Evolutionary conservation across 2,888 invertebrate species (phyloP).

Genomic region (Ethmia dodecea): DNA sequence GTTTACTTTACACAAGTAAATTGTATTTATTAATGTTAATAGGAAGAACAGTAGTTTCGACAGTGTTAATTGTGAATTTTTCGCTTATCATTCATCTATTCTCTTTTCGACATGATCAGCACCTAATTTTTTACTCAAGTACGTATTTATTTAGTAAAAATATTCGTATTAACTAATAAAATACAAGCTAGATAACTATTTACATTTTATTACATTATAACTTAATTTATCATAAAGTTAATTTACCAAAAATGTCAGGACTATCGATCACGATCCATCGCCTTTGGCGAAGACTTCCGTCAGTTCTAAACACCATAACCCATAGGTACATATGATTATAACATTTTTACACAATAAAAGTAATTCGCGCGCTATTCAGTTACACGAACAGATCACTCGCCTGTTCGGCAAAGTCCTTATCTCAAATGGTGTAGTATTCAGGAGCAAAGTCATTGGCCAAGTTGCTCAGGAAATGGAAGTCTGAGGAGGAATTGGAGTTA

Average conservation of each 20-base stretch:
- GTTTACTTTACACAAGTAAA: no score
- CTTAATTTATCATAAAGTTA: slow-evolving; percentile 41
- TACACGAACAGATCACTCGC: slow-evolving; percentile 73
- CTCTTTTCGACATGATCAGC: slow-evolving; percentile 25
- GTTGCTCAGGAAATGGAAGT: slow-evolving; percentile 95
- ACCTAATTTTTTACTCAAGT: slow-evolving; percentile 31
- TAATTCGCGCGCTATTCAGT: slow-evolving; percentile 18
- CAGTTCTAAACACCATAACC: slow-evolving; percentile 36
- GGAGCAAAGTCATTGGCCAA: slow-evolving; percentile 95
- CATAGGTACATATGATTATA: slow-evolving; percentile 18
- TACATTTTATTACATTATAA: slow-evolving; percentile 58
- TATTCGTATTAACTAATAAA: slow-evolving; percentile 24
- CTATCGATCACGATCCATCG: slow-evolving; percentile 35
- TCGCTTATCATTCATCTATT: no score
- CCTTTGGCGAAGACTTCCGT: slow-evolving; percentile 49
- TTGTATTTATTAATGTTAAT: no score
- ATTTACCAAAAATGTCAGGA: slow-evolving; percentile 38
- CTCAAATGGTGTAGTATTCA: slow-evolving; percentile 88
- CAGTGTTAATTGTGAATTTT: no score
- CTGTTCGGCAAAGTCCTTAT: slow-evolving; percentile 75
- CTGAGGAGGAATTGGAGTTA: slow-evolving; percentile 94
- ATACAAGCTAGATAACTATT: slow-evolving; percentile 42
- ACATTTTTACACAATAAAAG: slow-evolving; percentile 12
- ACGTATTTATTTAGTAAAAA: slow-evolving; percentile 37
- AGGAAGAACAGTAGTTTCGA: no score